phyloP scores from a whole-genome alignment of 2,113 vertebrate species.

The Caranx melampygus region DNA sequence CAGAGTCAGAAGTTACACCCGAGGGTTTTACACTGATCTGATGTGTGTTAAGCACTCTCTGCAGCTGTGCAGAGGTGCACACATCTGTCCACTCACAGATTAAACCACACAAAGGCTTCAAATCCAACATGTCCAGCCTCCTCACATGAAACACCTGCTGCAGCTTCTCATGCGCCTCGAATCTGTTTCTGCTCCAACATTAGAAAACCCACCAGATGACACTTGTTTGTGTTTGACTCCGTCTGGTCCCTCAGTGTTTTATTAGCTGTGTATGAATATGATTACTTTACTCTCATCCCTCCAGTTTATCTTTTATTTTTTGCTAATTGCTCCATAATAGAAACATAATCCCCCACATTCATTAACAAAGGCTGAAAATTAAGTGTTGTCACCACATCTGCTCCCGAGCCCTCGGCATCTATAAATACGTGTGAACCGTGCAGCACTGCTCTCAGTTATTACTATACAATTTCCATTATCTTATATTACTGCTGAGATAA shows the following conservation, averaged over 20 bases:
- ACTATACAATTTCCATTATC: slow-evolving; percentile 50
- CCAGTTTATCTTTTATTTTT: slow-evolving; percentile 51
- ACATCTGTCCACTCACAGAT: too few relatives aligned
- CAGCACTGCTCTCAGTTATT: slow-evolving; percentile 24
- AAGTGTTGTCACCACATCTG: slow-evolving; percentile 67
- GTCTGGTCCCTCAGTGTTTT: slow-evolving; percentile 45
- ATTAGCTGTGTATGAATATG: slow-evolving; percentile 15
- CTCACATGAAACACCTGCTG: background rate
- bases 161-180: background rate
- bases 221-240: slow-evolving; percentile 8
- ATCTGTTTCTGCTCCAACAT: background rate
- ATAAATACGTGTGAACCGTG: slow-evolving; percentile 47
- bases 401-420: slow-evolving; percentile 24
- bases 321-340: slow-evolving; percentile 65
- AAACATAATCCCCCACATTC: slow-evolving; percentile 53
- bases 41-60: too few relatives aligned
- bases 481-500: slow-evolving; percentile 21
- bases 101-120: too few relatives aligned
- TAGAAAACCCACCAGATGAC: background rate
- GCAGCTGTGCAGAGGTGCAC: too few relatives aligned
- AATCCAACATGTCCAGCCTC: too few relatives aligned
- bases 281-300: slow-evolving; percentile 9
- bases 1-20: too few relatives aligned
- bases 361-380: slow-evolving; percentile 69
- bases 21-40: too few relatives aligned